These are phyloP conservation scores for Mallateleia sp. DNA, from an alignment of 2,888 invertebrate genomes.

Conservation along the genomic window DNA sequence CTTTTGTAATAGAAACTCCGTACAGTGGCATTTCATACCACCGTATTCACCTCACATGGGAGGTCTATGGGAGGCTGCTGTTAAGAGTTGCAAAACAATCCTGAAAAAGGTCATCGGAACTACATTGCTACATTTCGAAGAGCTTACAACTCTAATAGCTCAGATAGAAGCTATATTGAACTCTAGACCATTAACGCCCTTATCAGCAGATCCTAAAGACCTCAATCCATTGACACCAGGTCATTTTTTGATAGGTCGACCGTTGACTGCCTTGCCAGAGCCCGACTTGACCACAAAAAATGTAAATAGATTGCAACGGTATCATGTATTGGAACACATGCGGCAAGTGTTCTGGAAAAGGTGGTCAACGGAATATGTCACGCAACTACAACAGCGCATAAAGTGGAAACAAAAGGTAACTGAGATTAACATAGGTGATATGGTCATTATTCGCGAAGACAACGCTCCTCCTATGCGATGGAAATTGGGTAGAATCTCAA, in stretches of 20 bases:
- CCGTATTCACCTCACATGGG: conserved; percentile 63
- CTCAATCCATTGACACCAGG: conserved; percentile 14
- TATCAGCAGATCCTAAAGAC: conserved; percentile 6
- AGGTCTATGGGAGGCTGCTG: conserved; percentile 66
- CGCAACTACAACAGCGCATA: not conserved
- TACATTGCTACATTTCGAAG: conserved; percentile 11
- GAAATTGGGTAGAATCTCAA: conserved; percentile 28
- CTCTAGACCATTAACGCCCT: conserved; percentile 3
- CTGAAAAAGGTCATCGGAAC: conserved; percentile 23
- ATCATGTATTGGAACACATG: conserved; percentile 24
- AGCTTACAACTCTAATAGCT: conserved; percentile 4
- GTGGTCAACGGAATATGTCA: conserved; percentile 36
- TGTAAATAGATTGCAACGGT: conserved; percentile 10
- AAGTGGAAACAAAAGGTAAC: conserved; percentile 37
- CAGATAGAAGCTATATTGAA: conserved; percentile 36
- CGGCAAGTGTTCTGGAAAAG: conserved; percentile 36
- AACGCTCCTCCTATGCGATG: conserved; percentile 42
- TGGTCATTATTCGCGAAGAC: conserved; percentile 40
- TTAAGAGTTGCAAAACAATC: conserved; percentile 58
- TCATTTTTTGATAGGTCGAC: conserved; percentile 30
- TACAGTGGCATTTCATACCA: conserved; percentile 71
- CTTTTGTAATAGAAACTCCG: too few relatives aligned
- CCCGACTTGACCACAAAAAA: not conserved
- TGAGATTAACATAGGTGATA: too few relatives aligned
- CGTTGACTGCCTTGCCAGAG: conserved; percentile 31